phyloP scores from a whole-genome alignment of 2,888 invertebrate genomes.

The Blomia tropicalis region DNA sequence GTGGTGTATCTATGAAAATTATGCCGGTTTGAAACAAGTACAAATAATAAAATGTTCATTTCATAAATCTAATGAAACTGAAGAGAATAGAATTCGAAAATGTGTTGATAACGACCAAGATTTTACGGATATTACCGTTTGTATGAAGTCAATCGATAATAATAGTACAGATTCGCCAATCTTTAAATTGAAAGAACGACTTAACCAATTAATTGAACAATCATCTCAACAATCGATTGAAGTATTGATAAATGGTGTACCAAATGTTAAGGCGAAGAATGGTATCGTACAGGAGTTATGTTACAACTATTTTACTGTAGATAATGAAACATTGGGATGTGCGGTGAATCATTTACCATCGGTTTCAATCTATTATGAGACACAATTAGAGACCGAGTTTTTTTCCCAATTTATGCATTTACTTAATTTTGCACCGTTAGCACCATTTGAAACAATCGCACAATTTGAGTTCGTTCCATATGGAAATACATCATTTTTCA shows the following conservation, averaged over 20 bases:
- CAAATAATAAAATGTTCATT: not conserved
- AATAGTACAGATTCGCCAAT: not conserved
- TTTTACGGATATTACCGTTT: not conserved
- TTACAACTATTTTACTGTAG: not conserved
- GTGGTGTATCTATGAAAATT: slow-evolving; percentile 3
- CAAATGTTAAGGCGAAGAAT: not conserved
- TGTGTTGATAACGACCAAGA: not conserved
- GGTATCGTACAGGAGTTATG: not conserved
- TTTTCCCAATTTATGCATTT: not conserved
- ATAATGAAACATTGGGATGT: not conserved
- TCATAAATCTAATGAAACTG: not conserved
- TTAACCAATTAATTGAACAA: not conserved
- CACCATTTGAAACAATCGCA: slow-evolving; percentile 1
- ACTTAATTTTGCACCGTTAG: not conserved
- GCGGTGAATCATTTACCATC: not conserved
- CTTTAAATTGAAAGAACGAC: not conserved
- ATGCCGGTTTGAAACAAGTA: not conserved
- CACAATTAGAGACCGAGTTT: not conserved
- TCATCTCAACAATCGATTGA: not conserved
- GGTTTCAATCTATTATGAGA: not conserved
- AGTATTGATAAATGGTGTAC: not conserved
- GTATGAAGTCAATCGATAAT: not conserved
- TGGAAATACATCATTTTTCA: not conserved
- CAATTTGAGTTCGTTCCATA: slow-evolving; percentile 5
- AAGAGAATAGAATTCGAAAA: not conserved